Base-by-base conservation (phyloP, 1,140 invertebrate species). In the Drosophila biarmipes region DNA sequence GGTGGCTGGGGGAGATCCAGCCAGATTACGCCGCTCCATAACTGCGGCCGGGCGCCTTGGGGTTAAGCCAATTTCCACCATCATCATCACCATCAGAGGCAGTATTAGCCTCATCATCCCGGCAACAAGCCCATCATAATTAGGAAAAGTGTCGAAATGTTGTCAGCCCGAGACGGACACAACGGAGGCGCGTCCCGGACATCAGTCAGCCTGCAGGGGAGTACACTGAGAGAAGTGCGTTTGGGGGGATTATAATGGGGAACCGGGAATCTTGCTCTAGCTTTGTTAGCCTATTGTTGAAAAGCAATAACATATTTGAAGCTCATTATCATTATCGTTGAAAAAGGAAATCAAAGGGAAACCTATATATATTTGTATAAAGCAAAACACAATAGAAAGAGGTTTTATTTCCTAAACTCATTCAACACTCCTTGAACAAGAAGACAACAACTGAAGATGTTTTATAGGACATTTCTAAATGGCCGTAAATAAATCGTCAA, bases 41-140 rank as follows among this genome's bases (percentile, higher is more conserved):
- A 56, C 80, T 73, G 68, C 52, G 53, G 37, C 56, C 57, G 15
- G 43, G 53, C 29, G 57, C 45, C 72, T 59, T 48, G 58, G 52
- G 67, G 66, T 52, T 56, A 66, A 71, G 63, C 61, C 71, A 79
- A 82, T 78, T 89, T 82, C 67, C 84, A 79, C 67, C 78, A 86
- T 62, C 71, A 68, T 59, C 77, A 62, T 72, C 72, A 73, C 52
- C 64, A 67, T 69, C 68, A 57, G 56, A 38, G 35, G 17, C 59
- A 51, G 63, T 35, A 67, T 69, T 68, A 69, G 66, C 24, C 66
- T 69, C 66, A 69, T 73, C 51, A 73, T 66, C 24, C 61, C 62
- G 71, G 57, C 79, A 82, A 82, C 82, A 87, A 89, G 82, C 79
- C 84, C 72, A 89, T 87, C 82, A 87, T 87, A 82, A 89, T 87